Base-by-base conservation (phyloP, 2,113 vertebrate species). In the Symphodus melops region DNA sequence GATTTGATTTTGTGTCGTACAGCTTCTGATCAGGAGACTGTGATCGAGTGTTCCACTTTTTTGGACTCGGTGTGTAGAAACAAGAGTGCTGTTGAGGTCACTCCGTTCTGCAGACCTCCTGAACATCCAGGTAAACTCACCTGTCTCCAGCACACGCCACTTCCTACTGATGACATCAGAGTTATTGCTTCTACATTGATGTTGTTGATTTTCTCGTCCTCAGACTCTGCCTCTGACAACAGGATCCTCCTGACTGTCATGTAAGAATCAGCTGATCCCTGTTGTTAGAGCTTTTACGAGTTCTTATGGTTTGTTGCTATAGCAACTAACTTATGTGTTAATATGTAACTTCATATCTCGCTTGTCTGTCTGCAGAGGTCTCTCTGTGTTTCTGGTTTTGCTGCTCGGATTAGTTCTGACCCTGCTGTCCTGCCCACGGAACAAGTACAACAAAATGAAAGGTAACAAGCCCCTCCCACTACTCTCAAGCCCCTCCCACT, bases 41-140 rank as follows among this genome's bases (percentile, higher is more conserved):
- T 64, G 53, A 7, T 14, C 0, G 1, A 11, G 2, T 77, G 67
- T 19, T 71, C 53, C 0, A 44, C 1, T 1, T 52, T 58, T 0
- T 2, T 44, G 6, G 36, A 71, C 46, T 71, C 67, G 0, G 9
- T 65, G 36, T 77, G 75, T 11, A 23, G 67, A 44, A 52, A 65
- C 46, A 13, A 2, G 36, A 58, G 3, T 1, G 1, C 37, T 6
- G 9, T n/a, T 5, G n/a, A 2, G 9, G 1, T 56, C 51, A 33
- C 28, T 33, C 36, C 52, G 1, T 2, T 10, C 8, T 12, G 1
- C 5, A 1, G 19, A 41, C 19, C 44, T 13, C 0, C 19, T 5
- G 28, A 33, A 33, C 28, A 4, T 33, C 8, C 58, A 64, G 75
- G 75, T 77, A 63, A 21, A 12, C 42, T 57, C 59, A 62, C 28